These are phyloP conservation scores for Amphipoea lucens DNA, from an alignment of 2,888 invertebrate genomes.

Conservation along the genomic window DNA sequence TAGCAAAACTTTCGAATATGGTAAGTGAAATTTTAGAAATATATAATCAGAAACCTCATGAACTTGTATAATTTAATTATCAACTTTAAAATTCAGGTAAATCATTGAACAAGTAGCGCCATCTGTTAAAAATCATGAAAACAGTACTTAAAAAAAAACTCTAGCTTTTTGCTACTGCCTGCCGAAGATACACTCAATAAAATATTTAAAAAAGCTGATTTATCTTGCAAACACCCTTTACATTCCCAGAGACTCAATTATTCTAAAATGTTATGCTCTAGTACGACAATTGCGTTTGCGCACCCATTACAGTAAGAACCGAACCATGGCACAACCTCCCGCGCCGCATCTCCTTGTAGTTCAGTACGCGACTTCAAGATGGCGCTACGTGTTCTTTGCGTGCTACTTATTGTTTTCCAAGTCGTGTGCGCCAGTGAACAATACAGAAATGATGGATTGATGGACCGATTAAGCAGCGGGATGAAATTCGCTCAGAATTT, in stretches of 20 bases:
- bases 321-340: slow-evolving; percentile 74
- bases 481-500: slow-evolving; percentile 86
- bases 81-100: not conserved
- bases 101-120: slow-evolving; percentile 65
- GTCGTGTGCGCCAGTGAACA: slow-evolving; percentile 72
- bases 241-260: slow-evolving; percentile 69
- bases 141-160: not conserved
- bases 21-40: not conserved
- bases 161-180: not conserved
- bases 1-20: not conserved
- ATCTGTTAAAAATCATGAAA: slow-evolving; percentile 63
- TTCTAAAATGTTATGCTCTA: slow-evolving; percentile 79
- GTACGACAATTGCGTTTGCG: slow-evolving; percentile 78
- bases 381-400: slow-evolving; percentile 78
- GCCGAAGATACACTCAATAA: not conserved
- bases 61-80: not conserved
- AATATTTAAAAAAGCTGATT: not conserved
- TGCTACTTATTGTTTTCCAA: slow-evolving; percentile 72
- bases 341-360: slow-evolving; percentile 74
- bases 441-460: slow-evolving; percentile 78
- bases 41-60: not conserved
- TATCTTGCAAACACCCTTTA: slow-evolving; percentile 74
- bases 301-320: slow-evolving; percentile 79
- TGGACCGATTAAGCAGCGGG: slow-evolving; percentile 82
- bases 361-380: slow-evolving; percentile 76